Conservation (phyloP, 2,113 vertebrate genomes). For the Nettapus auritus region DNA sequence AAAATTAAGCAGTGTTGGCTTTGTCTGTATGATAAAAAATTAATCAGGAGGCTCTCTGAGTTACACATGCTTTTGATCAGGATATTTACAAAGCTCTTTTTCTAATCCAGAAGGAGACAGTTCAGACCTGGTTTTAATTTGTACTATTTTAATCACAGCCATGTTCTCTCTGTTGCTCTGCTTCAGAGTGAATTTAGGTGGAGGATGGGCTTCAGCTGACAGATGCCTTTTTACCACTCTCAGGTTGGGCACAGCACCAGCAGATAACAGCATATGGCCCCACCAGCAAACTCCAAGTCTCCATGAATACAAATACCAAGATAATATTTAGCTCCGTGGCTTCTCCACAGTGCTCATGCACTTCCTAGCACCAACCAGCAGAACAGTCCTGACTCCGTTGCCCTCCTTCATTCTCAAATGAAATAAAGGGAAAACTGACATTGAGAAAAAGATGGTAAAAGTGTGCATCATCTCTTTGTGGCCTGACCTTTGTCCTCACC, state of each 20-base stretch:
- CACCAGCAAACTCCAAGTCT: background rate
- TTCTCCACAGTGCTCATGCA: background rate
- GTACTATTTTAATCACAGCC: conserved; percentile 23
- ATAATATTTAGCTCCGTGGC: background rate
- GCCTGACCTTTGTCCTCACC: background rate
- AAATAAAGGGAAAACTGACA: background rate
- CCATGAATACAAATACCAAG: background rate
- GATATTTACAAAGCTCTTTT: conserved; percentile 28
- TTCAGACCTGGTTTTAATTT: conserved; percentile 42
- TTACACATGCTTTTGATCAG: conserved; percentile 45
- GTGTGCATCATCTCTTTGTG: background rate
- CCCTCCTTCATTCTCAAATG: background rate
- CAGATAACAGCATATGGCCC: background rate
- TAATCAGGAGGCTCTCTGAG: conserved; percentile 21
- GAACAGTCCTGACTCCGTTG: background rate
- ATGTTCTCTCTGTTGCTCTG: background rate
- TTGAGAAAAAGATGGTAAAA: background rate
- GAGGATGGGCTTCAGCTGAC: background rate
- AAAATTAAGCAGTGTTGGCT: conserved; percentile 21
- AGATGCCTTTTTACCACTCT: conserved; percentile 19
- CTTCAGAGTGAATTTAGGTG: background rate
- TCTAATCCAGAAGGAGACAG: conserved; percentile 31
- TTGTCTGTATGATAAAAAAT: conserved; percentile 51
- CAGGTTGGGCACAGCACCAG: background rate
- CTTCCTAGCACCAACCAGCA: background rate